Conservation (phyloP, 30 jellyfish, hydroid and myxozoan species). For the Rhopilema esculentum region DNA sequence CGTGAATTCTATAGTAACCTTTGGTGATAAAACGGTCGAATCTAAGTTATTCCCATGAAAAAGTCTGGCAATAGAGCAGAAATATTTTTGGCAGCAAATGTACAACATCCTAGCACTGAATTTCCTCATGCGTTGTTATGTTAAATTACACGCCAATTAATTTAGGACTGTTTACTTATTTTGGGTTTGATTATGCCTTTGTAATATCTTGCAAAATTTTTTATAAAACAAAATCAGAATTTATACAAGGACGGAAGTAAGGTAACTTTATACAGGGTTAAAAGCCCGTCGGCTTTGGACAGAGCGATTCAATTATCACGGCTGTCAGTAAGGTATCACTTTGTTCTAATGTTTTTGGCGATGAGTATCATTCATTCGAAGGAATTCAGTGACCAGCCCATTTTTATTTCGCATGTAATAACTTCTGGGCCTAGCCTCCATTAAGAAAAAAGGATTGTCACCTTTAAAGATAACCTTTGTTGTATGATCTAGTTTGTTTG, state of each 20-base stretch:
- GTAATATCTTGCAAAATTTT: background rate
- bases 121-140: too few relatives aligned
- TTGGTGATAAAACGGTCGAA: background rate
- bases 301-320: background rate
- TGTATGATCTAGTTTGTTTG: background rate
- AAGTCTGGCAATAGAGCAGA: too few relatives aligned
- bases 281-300: background rate
- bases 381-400: too few relatives aligned
- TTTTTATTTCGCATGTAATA: too few relatives aligned
- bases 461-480: background rate
- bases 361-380: too few relatives aligned
- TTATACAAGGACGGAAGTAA: background rate
- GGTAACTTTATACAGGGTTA: background rate
- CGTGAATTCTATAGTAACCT: background rate
- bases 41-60: background rate
- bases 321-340: background rate
- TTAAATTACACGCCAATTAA: too few relatives aligned
- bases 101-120: too few relatives aligned
- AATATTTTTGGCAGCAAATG: too few relatives aligned
- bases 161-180: too few relatives aligned
- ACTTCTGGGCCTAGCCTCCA: too few relatives aligned
- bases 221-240: background rate
- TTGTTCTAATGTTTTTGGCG: background rate
- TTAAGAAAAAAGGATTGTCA: too few relatives aligned
- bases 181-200: background rate